Percentiles rank a stretch among this genome's conserved stretches.
phyloP scores from a whole-genome alignment of 2,797 vertebrate genomes.

The Acomys russatus region DNA sequence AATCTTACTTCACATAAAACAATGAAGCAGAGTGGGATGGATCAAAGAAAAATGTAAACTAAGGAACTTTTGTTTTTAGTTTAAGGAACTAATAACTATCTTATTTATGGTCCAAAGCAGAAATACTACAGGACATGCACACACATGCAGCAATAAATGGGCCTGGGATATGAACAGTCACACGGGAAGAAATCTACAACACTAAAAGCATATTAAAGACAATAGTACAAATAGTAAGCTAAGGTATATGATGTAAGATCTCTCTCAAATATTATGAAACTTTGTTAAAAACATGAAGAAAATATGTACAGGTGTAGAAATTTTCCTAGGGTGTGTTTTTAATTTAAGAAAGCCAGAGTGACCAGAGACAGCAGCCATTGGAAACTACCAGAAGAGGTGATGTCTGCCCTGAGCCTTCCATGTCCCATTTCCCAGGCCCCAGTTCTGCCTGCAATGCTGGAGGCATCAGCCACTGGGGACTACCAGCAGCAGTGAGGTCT shows the following conservation, averaged over 20 bases:
- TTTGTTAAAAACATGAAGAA: not conserved
- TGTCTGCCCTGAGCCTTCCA: too few relatives aligned
- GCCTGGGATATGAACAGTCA: not conserved
- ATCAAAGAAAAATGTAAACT: slow-evolving; percentile 1
- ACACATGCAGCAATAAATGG: not conserved
- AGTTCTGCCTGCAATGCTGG: too few relatives aligned
- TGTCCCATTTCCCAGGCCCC: too few relatives aligned
- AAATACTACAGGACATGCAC: slow-evolving; percentile 6
- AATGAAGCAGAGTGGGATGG: not conserved
- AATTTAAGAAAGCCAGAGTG: not conserved
- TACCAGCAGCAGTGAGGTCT: too few relatives aligned
- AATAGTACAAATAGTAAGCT: not conserved
- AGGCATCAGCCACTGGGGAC: too few relatives aligned
- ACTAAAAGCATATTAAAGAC: not conserved
- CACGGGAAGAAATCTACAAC: not conserved
- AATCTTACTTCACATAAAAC: not conserved
- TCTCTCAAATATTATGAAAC: not conserved
- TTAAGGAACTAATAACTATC: slow-evolving; percentile 17
- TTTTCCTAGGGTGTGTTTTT: not conserved
- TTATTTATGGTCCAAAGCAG: not conserved
- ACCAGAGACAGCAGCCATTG: too few relatives aligned
- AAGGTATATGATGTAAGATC: not conserved
- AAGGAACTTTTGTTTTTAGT: not conserved
- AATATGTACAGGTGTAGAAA: not conserved
- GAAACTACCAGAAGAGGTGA: too few relatives aligned